Evolutionary conservation across 1,140 invertebrate genomes (phyloP).

Genomic region (Linepithema humile): DNA sequence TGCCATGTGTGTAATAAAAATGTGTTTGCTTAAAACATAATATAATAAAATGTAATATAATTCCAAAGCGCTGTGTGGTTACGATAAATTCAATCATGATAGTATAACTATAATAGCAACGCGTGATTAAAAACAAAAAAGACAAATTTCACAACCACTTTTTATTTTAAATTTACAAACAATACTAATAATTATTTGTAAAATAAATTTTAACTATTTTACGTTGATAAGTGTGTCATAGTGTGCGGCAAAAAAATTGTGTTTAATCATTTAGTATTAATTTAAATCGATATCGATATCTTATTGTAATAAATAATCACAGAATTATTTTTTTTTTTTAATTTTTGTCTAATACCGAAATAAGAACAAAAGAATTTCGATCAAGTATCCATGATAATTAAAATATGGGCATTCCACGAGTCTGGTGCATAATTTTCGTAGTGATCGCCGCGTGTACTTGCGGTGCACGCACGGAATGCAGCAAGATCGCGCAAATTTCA

Average conservation of each 20-base stretch:
- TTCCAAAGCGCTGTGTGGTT: too few relatives aligned
- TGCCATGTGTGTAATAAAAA: neutral
- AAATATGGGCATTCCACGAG: slow-evolving; percentile 40
- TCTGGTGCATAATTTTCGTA: slow-evolving; percentile 66
- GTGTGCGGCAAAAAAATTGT: neutral
- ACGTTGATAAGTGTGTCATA: neutral
- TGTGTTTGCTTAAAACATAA: neutral
- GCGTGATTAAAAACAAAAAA: too few relatives aligned
- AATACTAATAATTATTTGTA: neutral
- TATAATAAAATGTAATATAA: too few relatives aligned
- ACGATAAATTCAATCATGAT: too few relatives aligned
- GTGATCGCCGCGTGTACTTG: slow-evolving; percentile 78
- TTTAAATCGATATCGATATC: neutral
- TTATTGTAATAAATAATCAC: neutral
- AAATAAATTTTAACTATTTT: neutral
- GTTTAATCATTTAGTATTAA: neutral
- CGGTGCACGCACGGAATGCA: slow-evolving; percentile 76
- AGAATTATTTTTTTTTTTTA: neutral
- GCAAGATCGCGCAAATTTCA: slow-evolving; percentile 73
- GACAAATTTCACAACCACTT: too few relatives aligned
- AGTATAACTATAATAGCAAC: too few relatives aligned
- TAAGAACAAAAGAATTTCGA: too few relatives aligned
- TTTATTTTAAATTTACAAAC: neutral
- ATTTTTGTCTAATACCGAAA: too few relatives aligned
- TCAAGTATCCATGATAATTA: neutral